A percentile compares a stretch with the other conserved stretches of the same genome.
phyloP scores from a whole-genome alignment of 2,797 vertebrate species.

The Schizopygopsis pylzovi region DNA sequence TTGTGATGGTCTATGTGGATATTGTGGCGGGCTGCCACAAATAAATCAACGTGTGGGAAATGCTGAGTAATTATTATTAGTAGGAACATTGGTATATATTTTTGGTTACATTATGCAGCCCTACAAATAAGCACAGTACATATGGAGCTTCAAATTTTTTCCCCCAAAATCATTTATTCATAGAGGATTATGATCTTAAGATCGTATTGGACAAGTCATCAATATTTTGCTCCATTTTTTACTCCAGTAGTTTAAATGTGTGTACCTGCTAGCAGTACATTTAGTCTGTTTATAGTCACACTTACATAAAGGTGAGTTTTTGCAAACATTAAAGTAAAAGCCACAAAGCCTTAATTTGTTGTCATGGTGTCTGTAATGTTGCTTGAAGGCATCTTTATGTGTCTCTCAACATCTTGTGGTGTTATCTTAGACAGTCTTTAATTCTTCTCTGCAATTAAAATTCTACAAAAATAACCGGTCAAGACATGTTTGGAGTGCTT shows the following conservation, averaged over 20 bases:
- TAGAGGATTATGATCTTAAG: neutral
- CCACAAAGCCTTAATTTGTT: neutral
- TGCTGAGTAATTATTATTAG: neutral
- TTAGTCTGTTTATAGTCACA: neutral
- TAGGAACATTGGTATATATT: neutral
- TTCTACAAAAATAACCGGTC: conserved; percentile 8
- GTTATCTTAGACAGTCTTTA: neutral
- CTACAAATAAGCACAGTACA: neutral
- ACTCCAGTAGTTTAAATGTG: neutral
- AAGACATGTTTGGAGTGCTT: conserved; percentile 4
- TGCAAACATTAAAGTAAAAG: neutral
- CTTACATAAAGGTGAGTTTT: neutral
- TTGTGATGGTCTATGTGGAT: too few relatives aligned
- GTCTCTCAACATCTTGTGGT: neutral
- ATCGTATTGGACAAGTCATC: neutral
- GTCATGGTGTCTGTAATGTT: neutral
- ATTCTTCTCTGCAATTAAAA: neutral
- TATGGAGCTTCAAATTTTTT: neutral
- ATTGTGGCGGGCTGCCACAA: too few relatives aligned
- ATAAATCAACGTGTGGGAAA: too few relatives aligned
- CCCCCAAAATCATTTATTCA: neutral
- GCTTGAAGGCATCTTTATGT: neutral
- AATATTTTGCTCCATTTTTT: neutral
- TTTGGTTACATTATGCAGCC: neutral
- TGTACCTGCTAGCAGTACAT: neutral